A percentile compares a stretch with the other conserved stretches of the same genome.
Conservation (phyloP, 2,113 vertebrate genomes). For the Tichodroma muraria region DNA sequence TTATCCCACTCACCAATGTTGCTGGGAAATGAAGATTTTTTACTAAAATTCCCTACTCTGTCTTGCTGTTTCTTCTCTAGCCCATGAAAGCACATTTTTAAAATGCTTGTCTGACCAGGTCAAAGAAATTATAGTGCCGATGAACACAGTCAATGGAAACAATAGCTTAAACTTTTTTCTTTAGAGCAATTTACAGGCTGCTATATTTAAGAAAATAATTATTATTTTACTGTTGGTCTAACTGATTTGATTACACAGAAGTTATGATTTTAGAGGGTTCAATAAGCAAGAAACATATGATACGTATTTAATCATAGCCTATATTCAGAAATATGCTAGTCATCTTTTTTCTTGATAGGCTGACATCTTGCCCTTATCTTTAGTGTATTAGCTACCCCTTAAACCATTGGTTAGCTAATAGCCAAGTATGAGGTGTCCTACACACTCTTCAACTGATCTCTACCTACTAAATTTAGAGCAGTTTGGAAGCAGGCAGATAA, state of each 20-base stretch:
- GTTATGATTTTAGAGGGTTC: neutral
- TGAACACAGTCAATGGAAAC: neutral
- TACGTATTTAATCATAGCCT: neutral
- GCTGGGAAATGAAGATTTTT: neutral
- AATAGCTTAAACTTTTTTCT: neutral
- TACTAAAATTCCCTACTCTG: neutral
- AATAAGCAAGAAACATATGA: constrained; percentile 7
- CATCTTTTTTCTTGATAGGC: constrained; percentile 12
- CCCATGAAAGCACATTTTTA: neutral
- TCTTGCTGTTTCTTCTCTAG: neutral
- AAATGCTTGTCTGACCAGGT: neutral
- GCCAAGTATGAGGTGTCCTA: constrained; percentile 55
- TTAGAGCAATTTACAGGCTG: neutral
- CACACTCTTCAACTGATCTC: constrained; percentile 74
- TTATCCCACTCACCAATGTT: fast-evolving
- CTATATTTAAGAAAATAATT: neutral
- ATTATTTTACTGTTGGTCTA: neutral
- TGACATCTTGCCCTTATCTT: constrained; percentile 63
- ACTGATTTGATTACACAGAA: neutral
- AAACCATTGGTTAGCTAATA: constrained; percentile 48
- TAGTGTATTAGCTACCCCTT: constrained; percentile 46
- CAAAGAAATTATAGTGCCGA: neutral
- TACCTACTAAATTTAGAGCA: constrained; percentile 77
- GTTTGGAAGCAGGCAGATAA: constrained; percentile 14
- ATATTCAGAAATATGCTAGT: constrained; percentile 51